Evolutionary conservation across 1,140 invertebrate genomes (phyloP), one percentile per base, ranked within the genome.

Genomic region (Trachymyrmex cornetzi): DNA sequence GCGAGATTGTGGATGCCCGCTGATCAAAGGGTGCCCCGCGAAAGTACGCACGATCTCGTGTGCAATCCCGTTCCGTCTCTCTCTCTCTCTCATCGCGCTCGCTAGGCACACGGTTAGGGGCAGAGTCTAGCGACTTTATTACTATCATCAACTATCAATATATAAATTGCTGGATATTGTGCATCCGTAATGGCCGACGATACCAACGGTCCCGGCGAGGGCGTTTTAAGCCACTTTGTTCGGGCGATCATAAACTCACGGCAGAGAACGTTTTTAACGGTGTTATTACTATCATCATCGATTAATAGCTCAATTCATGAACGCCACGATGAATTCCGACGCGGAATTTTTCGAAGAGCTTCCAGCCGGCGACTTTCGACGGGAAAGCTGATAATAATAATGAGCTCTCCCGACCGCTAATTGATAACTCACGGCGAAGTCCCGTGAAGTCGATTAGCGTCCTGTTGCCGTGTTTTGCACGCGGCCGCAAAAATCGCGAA

Each of bases 131-230:
- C 85, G 24, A 24, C 87, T 87, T 89, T 79, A 84, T 90, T 86
- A 86, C 87, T 66, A 85, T 88, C 81, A 87, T 88, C 80, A 86
- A 81, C 87, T 72, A 87, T 88, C 87, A 50, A 88, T 89, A 66
- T 66, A 85, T 85, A 85, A 85, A 87, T 87, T 87, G 84, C 81
- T 77, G 71, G 71, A 64, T 75, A 67, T 69, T 55, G 71, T 50
- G 71, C 72, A 57, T 82, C 66, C 48, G 64, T 85, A 87, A 87
- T 71, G 22, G 63, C 50, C 71, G 82, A 30, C 53, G 55, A 63
- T 63, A 38, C 75, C 59, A 44, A 24, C 53, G 44, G 50, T 12
- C 50, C 24, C 19, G 64, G 64, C 77, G 59, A 48, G 57, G 50
- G 50, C 63, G 53, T 67, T 88, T 57, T 48, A 27, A 61, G 53